Evolutionary conservation across 2,797 vertebrate species (phyloP).

Genomic region (Falco berigora): DNA sequence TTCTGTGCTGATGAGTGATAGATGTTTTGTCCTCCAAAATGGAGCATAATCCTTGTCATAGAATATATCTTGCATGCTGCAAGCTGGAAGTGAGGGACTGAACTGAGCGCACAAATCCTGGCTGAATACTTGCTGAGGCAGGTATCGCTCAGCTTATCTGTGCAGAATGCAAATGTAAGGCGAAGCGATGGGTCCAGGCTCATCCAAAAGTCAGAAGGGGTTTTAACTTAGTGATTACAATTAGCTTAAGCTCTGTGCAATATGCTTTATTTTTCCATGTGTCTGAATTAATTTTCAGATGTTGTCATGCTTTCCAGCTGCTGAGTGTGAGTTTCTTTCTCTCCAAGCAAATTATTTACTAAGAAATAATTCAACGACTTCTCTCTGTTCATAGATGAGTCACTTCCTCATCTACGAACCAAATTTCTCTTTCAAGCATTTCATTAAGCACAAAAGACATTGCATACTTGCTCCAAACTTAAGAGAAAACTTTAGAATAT

Average conservation of each 20-base stretch:
- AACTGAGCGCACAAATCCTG: neutral
- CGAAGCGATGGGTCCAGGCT: neutral
- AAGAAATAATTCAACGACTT: neutral
- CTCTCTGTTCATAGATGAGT: neutral
- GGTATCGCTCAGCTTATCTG: neutral
- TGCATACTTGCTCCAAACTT: neutral
- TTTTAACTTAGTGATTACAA: neutral
- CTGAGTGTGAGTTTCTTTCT: neutral
- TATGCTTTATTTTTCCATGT: neutral
- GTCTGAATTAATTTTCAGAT: neutral
- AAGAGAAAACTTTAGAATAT: neutral
- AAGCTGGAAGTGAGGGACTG: neutral
- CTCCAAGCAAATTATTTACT: rapidly evolving
- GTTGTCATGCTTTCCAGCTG: neutral
- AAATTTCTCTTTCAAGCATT: neutral
- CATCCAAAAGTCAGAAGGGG: neutral
- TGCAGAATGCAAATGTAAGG: neutral
- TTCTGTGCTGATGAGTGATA: slow-evolving; percentile 9
- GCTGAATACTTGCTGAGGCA: neutral
- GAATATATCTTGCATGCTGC: neutral
- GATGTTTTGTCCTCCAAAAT: neutral
- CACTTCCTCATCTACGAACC: neutral
- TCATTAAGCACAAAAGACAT: neutral
- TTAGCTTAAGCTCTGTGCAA: neutral
- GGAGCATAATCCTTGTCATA: neutral